Conservation (phyloP, 2,797 vertebrate species). For the Sarcoramphus papa region DNA sequence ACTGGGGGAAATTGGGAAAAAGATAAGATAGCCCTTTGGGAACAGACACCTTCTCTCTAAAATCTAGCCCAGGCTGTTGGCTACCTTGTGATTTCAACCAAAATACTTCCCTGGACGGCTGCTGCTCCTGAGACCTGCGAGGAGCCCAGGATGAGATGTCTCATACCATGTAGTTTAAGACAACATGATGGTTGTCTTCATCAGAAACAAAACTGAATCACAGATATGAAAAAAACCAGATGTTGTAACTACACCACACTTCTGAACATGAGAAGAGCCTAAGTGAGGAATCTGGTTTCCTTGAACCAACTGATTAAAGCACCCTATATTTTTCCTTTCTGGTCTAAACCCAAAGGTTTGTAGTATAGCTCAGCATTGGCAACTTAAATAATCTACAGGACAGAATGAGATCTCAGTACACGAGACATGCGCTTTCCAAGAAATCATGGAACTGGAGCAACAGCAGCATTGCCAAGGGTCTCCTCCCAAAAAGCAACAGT, state of each 20-base stretch:
- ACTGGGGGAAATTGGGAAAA: neutral
- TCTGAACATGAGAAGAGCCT: neutral
- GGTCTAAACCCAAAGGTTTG: neutral
- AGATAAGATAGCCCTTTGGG: neutral
- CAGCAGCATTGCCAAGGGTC: neutral
- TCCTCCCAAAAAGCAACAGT: neutral
- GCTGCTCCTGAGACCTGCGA: neutral
- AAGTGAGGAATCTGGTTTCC: neutral
- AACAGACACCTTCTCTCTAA: neutral
- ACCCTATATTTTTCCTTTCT: neutral
- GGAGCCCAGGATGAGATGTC: neutral
- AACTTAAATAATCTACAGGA: neutral
- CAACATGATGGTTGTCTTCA: neutral
- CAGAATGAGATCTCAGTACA: neutral
- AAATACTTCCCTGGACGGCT: neutral
- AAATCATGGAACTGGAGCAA: neutral
- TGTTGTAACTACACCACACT: neutral
- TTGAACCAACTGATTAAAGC: neutral
- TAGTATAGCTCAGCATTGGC: neutral
- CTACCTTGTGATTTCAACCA: neutral
- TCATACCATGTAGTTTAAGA: neutral
- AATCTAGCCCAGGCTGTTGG: neutral
- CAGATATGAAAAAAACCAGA: neutral
- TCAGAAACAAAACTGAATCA: neutral
- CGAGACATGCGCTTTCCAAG: neutral